Evolutionary conservation across 1,140 invertebrate species (phyloP).

Genomic region (Drosophila micromelanica): DNA sequence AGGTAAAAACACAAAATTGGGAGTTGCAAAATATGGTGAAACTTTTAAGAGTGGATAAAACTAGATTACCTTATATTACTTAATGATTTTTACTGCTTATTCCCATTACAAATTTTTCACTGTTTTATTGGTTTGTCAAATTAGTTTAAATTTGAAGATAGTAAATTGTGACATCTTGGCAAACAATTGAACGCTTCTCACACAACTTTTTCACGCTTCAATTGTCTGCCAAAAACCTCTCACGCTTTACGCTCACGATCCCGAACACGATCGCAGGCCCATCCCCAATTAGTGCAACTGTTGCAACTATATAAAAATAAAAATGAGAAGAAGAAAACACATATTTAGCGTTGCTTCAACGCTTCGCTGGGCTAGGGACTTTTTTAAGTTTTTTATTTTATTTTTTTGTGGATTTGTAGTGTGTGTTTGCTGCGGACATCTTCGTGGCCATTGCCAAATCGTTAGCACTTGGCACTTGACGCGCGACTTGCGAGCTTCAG

Average conservation of each 20-base stretch:
- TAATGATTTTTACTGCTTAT: no score
- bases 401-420: constrained; percentile 9
- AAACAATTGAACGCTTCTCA: no score
- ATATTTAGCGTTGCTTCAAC: constrained; percentile 54
- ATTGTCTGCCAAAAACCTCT: background rate
- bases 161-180: no score
- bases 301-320: constrained; percentile 33
- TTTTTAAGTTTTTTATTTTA: constrained; percentile 1
- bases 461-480: constrained; percentile 71
- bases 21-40: no score
- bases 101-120: no score
- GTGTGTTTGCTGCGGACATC: constrained; percentile 37
- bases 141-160: no score
- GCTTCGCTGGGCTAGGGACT: constrained; percentile 46
- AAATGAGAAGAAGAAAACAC: constrained; percentile 40
- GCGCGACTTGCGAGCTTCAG: constrained; percentile 15
- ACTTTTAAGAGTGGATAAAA: no score
- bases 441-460: constrained; percentile 74
- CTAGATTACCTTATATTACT: no score
- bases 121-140: no score
- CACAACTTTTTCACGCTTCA: background rate
- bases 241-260: constrained; percentile 11
- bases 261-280: constrained; percentile 43
- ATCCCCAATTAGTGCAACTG: constrained; percentile 50
- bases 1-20: no score